Base-by-base conservation (phyloP, 2,113 vertebrate species). In the Halichoeres trimaculatus region DNA sequence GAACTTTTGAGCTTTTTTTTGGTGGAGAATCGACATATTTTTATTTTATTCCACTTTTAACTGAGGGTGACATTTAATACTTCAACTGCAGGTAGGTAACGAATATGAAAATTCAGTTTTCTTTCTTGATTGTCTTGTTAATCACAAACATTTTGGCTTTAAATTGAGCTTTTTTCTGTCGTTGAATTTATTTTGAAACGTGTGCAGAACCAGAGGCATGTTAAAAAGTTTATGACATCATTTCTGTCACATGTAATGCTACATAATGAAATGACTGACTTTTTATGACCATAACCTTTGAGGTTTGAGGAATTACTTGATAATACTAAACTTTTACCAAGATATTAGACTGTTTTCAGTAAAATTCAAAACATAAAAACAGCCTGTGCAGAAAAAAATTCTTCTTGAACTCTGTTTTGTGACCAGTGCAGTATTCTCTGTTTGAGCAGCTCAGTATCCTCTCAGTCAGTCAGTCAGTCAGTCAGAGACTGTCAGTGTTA, bases 31-130 rank as follows among this genome's bases (percentile, higher is more conserved):
- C 52, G 30, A 30, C 3, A 30, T 59, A 23, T 78, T 54, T 76
- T 19, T 36, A 22, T 52, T 78, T 76, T 41, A 41, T 66, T 77
- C 64, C 11, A 7, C 8, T 67, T 76, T 54, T 61, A 50, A 19
- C 58, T 72, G 48, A 54, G 45, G 35, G 68, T 64, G 57, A 76
- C 80, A 54, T 75, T 22, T 74, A 71, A 51, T 30, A 66, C 52
- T 75, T 74, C 80, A 40, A 66, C 65, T 75, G 72, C 74, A 86
- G 89, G 91, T 92, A 91, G 64, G 93, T 89, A 74, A 77, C 35
- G 48, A 41, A 23, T 60, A 35, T 9, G 20, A 8, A 24, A 5
- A 48, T 59, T 1, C 9, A 35, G 34, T 58, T 48, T 26, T 7
- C 62, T n/a, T 19, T 10, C 24, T 48, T 35, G 10, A 8, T 56